These are phyloP conservation scores for Campoplex capitator DNA, from an alignment of 2,888 invertebrate genomes.

Conservation along the genomic window DNA sequence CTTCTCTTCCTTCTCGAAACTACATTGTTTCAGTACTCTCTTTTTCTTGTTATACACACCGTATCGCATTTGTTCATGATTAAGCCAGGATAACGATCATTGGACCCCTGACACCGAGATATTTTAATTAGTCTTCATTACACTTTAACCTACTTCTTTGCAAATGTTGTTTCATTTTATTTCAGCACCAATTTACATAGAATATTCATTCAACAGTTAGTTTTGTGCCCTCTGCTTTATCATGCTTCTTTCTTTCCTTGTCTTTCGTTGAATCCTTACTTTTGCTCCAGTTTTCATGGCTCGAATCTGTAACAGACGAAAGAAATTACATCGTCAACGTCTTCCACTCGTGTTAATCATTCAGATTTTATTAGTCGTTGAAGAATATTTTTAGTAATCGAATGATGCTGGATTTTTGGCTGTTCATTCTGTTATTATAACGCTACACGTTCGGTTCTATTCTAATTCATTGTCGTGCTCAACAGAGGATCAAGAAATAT, in stretches of 20 bases:
- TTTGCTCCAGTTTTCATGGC: constrained; percentile 22
- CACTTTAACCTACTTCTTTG: constrained; percentile 40
- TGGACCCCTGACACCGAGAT: constrained; percentile 12
- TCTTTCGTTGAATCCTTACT: constrained; percentile 34
- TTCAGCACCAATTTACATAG: neutral
- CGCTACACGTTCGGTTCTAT: neutral
- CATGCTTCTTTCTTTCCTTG: neutral
- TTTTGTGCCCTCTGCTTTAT: neutral
- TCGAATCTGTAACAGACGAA: constrained; percentile 52
- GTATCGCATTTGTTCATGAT: constrained; percentile 22
- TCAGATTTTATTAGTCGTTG: neutral
- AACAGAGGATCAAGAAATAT: neutral
- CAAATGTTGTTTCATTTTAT: constrained; percentile 28
- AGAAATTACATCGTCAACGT: constrained; percentile 16
- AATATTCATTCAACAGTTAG: constrained; percentile 23
- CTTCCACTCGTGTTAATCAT: neutral
- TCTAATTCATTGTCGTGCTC: neutral
- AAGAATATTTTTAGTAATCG: neutral
- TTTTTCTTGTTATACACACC: constrained; percentile 9
- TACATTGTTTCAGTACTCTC: constrained; percentile 45
- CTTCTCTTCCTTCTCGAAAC: constrained; percentile 14
- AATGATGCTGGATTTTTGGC: neutral
- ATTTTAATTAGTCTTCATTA: constrained; percentile 50
- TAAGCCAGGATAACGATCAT: constrained; percentile 28
- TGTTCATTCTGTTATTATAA: neutral